Evolutionary conservation across 1,140 invertebrate species (phyloP).

Genomic region (Temnothorax longispinosus): DNA sequence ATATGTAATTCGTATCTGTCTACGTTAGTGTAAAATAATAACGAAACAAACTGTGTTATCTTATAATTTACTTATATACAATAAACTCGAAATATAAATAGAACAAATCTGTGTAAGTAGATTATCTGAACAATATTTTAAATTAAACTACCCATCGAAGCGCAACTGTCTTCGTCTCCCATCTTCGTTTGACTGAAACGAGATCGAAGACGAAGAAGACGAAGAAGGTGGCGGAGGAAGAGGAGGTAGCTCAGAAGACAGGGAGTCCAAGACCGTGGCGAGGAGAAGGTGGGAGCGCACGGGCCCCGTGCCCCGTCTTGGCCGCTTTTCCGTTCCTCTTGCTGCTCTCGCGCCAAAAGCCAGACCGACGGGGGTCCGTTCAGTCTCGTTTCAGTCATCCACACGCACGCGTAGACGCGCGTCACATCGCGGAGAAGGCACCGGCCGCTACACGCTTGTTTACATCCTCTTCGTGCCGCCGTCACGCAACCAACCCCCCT

Average conservation of each 20-base stretch:
- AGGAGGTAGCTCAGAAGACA: constrained; percentile 15
- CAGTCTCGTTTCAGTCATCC: constrained; percentile 75
- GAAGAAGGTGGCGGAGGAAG: not conserved
- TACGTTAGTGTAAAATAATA: no score
- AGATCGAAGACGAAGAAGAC: not conserved
- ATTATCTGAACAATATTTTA: not conserved
- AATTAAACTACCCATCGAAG: not conserved
- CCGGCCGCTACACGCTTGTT: constrained; percentile 11
- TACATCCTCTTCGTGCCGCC: constrained; percentile 3
- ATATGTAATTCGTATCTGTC: no score
- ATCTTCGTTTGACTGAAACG: no score
- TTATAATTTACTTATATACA: no score
- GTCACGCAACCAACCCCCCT: constrained; percentile 8
- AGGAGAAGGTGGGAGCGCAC: constrained; percentile 57
- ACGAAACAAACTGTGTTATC: no score
- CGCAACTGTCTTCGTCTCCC: no score
- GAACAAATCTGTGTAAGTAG: no score
- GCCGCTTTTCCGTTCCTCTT: constrained; percentile 63
- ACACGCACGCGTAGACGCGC: constrained; percentile 65
- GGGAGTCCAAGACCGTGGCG: constrained; percentile 33
- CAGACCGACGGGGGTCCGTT: constrained; percentile 43
- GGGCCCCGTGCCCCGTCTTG: constrained; percentile 38
- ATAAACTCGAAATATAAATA: no score
- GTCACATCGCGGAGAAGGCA: not conserved
- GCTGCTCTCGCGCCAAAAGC: constrained; percentile 50